Percentiles rank a stretch among this genome's conserved stretches.
phyloP scores from a whole-genome alignment of 2,888 invertebrate species.

The Osedax frankpressi region DNA sequence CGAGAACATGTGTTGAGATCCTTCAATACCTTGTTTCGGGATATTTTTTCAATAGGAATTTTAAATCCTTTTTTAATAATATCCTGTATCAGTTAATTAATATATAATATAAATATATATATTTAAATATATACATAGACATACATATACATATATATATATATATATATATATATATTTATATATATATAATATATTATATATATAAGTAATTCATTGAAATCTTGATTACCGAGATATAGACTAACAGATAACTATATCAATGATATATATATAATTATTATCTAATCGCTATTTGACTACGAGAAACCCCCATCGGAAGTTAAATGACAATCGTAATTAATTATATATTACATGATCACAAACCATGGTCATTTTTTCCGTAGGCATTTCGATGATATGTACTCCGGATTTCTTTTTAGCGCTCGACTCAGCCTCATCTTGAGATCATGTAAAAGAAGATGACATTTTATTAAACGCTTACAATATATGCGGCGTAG shows the following conservation, averaged over 20 bases:
- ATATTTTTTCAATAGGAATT: background rate
- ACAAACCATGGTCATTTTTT: conserved; percentile 25
- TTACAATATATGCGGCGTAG: too few species aligned
- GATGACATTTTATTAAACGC: too few species aligned
- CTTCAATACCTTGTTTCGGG: background rate
- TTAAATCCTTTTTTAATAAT: background rate
- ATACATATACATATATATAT: conserved; percentile 2
- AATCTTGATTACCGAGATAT: too few species aligned
- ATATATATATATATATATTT: background rate
- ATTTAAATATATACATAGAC: conserved; percentile 15
- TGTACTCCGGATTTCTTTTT: conserved; percentile 29
- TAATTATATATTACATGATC: too few species aligned
- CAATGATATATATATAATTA: too few species aligned
- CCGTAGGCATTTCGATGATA: conserved; percentile 37
- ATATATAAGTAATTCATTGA: background rate
- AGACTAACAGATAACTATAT: too few species aligned
- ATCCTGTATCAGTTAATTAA: background rate
- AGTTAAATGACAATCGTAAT: too few species aligned
- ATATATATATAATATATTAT: background rate
- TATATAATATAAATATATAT: conserved; percentile 8
- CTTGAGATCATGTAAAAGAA: too few species aligned
- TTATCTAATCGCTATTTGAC: too few species aligned
- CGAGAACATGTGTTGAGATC: background rate
- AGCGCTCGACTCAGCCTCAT: background rate
- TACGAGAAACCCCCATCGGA: too few species aligned